These are phyloP conservation scores for Oreocharis arfaki DNA, from an alignment of 2,113 vertebrate genomes.

Conservation along the genomic window DNA sequence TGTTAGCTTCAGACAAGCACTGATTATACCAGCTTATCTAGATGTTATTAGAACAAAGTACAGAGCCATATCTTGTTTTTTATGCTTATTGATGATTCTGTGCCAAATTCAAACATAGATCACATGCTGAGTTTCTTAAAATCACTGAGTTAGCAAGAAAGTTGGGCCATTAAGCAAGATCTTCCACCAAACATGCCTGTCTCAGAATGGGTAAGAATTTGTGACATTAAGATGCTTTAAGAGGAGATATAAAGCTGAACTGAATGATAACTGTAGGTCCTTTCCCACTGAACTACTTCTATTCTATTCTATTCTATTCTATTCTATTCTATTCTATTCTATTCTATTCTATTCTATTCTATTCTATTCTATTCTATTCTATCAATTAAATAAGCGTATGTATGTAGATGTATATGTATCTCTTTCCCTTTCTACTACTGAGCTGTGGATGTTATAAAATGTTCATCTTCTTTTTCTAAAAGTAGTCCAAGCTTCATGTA, in stretches of 20 bases:
- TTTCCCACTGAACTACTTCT: background rate
- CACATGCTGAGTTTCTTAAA: background rate
- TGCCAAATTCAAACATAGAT: background rate
- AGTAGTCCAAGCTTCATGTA: background rate
- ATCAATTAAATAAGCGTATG: background rate
- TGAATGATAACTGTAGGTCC: background rate
- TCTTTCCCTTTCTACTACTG: background rate
- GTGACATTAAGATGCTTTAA: background rate
- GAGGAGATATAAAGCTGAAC: background rate
- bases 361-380: background rate
- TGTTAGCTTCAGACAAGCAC: background rate
- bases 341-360: background rate
- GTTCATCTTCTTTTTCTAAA: background rate
- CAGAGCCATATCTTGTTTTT: background rate
- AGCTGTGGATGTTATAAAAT: background rate
- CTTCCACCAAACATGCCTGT: background rate
- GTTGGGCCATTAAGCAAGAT: background rate
- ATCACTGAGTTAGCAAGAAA: background rate
- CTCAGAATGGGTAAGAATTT: background rate
- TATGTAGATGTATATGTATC: too few species aligned
- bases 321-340: background rate
- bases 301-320: background rate
- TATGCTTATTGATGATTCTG: background rate
- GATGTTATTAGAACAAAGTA: background rate
- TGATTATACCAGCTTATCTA: background rate